Conservation (phyloP, 2,113 vertebrate genomes). For the Psilopogon haemacephalus region DNA sequence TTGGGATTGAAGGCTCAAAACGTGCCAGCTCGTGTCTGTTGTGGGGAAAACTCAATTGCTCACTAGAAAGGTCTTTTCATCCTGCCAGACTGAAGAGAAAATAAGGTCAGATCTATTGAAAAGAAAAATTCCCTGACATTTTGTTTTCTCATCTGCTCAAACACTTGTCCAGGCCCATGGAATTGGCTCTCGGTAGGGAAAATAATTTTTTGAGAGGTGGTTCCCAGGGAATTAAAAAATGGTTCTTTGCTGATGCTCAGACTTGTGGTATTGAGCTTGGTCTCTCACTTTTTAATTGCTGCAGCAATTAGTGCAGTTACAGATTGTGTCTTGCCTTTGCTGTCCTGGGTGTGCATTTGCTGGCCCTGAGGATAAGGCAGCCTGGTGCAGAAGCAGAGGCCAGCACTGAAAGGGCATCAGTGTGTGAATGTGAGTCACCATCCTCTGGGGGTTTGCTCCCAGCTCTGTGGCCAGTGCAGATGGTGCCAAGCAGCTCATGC, state of each 20-base stretch:
- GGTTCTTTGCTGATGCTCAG: background rate
- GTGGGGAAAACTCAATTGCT: background rate
- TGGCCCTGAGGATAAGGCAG: background rate
- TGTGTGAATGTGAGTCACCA: background rate
- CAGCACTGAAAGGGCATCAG: background rate
- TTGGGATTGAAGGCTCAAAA: background rate
- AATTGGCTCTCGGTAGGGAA: background rate
- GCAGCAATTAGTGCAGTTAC: background rate
- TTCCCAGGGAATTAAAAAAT: background rate
- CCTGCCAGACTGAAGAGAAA: background rate
- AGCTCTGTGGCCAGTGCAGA: background rate
- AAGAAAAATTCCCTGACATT: background rate
- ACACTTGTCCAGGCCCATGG: accelerated
- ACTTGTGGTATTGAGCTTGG: background rate
- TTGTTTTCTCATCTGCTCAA: background rate
- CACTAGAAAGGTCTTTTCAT: background rate
- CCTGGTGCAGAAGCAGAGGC: background rate
- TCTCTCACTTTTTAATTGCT: slow-evolving; percentile 27
- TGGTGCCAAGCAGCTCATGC: background rate
- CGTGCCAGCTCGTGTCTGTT: slow-evolving; percentile 9
- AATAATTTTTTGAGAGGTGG: background rate
- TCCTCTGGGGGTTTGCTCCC: background rate
- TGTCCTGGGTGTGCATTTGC: background rate
- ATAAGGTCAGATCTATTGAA: background rate
- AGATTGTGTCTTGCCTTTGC: background rate